These are phyloP conservation scores for Setipinna tenuifilis DNA, from an alignment of 2,797 vertebrate species.

Conservation along the genomic window DNA sequence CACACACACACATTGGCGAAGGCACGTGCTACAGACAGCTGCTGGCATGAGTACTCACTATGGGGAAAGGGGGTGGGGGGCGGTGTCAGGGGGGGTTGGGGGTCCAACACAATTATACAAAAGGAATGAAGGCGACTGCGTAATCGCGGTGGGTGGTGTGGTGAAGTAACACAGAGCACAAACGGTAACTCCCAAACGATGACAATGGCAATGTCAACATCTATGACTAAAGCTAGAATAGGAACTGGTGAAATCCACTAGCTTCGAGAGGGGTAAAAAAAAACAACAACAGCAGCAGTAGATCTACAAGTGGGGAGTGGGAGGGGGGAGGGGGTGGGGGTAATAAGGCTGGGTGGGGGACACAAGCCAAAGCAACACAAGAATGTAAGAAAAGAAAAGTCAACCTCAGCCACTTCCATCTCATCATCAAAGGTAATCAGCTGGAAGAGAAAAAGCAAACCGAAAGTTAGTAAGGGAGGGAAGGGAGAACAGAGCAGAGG, in stretches of 20 bases:
- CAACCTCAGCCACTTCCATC: constrained; percentile 98
- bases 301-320: constrained; percentile 19
- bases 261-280: background rate
- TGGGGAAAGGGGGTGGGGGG: no score
- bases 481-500: background rate
- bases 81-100: no score
- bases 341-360: constrained; percentile 29
- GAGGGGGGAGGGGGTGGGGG: constrained; percentile 21
- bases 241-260: background rate
- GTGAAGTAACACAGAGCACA: background rate
- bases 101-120: background rate
- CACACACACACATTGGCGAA: background rate
- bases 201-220: background rate
- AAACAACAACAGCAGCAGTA: constrained; percentile 5
- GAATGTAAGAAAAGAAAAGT: constrained; percentile 64
- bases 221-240: background rate
- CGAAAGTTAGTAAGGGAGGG: constrained; percentile 77
- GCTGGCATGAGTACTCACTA: constrained; percentile 9
- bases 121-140: background rate
- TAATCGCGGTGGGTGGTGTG: background rate
- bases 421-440: constrained; percentile 96
- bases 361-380: constrained; percentile 37
- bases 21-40: constrained; percentile 23
- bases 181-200: constrained; percentile 8
- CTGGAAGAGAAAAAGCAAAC: constrained; percentile 82